Evolutionary conservation across 2,113 vertebrate species (phyloP).

Genomic region (Suncus etruscus): DNA sequence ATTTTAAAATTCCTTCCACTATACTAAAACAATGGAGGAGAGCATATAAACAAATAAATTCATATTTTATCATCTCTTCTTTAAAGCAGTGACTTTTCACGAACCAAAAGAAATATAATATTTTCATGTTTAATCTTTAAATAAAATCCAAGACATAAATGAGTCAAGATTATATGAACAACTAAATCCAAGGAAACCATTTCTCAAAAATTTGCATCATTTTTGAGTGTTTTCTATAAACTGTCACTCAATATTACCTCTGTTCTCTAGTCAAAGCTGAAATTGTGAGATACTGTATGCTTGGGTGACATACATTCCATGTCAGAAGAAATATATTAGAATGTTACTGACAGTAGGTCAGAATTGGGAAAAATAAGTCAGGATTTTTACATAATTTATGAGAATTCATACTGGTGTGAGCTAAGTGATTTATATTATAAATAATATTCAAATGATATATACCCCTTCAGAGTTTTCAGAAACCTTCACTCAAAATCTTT

Average conservation of each 20-base stretch:
- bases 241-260: background rate
- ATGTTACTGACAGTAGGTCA: background rate
- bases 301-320: background rate
- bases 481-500: background rate
- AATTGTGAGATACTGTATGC: background rate
- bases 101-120: too few species aligned
- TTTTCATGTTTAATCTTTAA: too few species aligned
- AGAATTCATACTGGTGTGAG: background rate
- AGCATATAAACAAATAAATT: background rate
- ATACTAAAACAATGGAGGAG: background rate
- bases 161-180: background rate
- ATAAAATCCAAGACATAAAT: too few species aligned
- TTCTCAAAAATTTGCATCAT: background rate
- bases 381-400: constrained; percentile 51
- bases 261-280: background rate
- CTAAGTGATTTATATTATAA: constrained; percentile 42
- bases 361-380: background rate
- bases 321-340: background rate
- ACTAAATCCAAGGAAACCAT: background rate
- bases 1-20: background rate
- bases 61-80: background rate
- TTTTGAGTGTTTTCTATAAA: too few species aligned
- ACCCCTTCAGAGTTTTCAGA: constrained; percentile 15
- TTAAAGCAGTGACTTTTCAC: too few species aligned
- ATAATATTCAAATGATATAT: constrained; percentile 3